phyloP scores from a whole-genome alignment of 2,888 invertebrate genomes.

The Digitonthophagus gazella region DNA sequence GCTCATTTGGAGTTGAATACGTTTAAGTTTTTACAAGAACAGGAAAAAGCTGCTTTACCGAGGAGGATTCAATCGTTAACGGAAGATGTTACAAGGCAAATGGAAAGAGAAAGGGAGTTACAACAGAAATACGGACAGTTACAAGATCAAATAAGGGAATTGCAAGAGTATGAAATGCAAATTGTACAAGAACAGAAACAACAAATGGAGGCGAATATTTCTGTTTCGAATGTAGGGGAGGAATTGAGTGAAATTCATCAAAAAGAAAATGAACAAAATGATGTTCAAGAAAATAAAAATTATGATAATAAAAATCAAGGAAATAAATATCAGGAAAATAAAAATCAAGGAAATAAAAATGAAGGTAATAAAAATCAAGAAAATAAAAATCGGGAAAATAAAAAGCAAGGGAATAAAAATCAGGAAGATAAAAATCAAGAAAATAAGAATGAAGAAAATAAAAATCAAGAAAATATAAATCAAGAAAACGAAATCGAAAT shows the following conservation, averaged over 20 bases:
- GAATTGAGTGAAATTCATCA: background rate
- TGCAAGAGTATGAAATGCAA: slow-evolving; percentile 40
- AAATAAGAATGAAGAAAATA: too few species aligned
- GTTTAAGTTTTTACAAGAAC: slow-evolving; percentile 84
- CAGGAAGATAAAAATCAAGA: too few species aligned
- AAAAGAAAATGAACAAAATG: background rate
- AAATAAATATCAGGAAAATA: too few species aligned
- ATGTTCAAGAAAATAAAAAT: background rate
- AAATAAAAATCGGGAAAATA: background rate
- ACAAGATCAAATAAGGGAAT: slow-evolving; percentile 58
- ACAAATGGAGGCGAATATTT: slow-evolving; percentile 18
- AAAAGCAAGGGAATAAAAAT: too few species aligned
- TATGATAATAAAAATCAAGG: too few species aligned
- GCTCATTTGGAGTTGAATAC: slow-evolving; percentile 86
- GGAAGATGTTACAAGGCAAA: slow-evolving; percentile 90
- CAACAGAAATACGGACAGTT: slow-evolving; percentile 81
- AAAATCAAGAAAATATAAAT: background rate
- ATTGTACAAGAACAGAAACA: slow-evolving; percentile 26
- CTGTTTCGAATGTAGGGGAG: background rate
- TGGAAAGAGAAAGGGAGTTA: slow-evolving; percentile 83
- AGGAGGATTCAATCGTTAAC: slow-evolving; percentile 85
- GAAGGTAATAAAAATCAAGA: background rate
- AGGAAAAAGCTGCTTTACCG: slow-evolving; percentile 88
- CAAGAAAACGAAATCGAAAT: too few species aligned
- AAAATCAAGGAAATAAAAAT: too few species aligned